phyloP scores from a whole-genome alignment of 2,888 invertebrate genomes.

The Ennomos fuscantarius region DNA sequence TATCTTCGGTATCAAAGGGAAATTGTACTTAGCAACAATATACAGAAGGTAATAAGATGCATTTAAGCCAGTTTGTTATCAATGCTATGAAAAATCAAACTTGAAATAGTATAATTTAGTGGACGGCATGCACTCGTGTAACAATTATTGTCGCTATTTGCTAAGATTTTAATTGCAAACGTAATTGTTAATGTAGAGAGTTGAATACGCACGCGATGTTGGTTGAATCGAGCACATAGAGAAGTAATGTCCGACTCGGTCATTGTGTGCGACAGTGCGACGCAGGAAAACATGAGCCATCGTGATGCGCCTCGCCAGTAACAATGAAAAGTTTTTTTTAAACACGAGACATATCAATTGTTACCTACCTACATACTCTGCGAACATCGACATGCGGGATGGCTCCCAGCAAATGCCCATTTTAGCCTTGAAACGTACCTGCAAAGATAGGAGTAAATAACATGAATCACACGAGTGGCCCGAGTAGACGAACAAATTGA shows the following conservation, averaged over 20 bases:
- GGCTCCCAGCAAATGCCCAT: slow-evolving; percentile 13
- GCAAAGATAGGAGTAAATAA: neutral
- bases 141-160: slow-evolving; percentile 42
- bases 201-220: slow-evolving; percentile 55
- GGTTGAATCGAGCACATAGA: slow-evolving; percentile 53
- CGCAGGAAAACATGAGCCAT: slow-evolving; percentile 63
- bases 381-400: slow-evolving; percentile 20
- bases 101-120: neutral
- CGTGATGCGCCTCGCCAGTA: slow-evolving; percentile 57
- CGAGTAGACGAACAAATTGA: neutral
- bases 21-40: no score
- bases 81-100: no score
- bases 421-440: slow-evolving; percentile 11
- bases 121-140: slow-evolving; percentile 23
- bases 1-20: no score
- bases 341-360: slow-evolving; percentile 64
- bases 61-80: no score
- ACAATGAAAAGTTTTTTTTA: slow-evolving; percentile 70
- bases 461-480: slow-evolving; percentile 3
- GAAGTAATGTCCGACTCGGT: slow-evolving; percentile 57
- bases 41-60: no score
- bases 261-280: slow-evolving; percentile 57
- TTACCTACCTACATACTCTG: slow-evolving; percentile 47
- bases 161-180: slow-evolving; percentile 46
- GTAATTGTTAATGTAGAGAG: slow-evolving; percentile 53